phyloP scores from a whole-genome alignment of 2,797 vertebrate genomes.

The Sebastes dallii region DNA sequence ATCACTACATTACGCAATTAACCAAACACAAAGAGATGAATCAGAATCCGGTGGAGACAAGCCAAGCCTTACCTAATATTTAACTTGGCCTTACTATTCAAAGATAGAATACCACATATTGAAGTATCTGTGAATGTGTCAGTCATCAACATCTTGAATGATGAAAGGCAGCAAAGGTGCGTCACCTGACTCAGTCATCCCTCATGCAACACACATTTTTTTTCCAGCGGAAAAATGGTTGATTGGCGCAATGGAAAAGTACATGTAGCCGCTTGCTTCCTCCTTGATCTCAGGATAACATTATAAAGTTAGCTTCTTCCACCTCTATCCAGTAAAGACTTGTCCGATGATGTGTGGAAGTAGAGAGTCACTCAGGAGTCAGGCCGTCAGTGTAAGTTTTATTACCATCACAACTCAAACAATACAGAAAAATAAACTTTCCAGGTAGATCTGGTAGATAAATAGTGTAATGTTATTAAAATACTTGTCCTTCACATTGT shows the following conservation, averaged over 20 bases:
- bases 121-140: not conserved
- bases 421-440: slow-evolving; percentile 37
- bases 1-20: not conserved
- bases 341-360: not conserved
- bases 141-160: not conserved
- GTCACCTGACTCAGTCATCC: not conserved
- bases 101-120: not conserved
- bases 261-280: not conserved
- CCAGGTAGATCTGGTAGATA: slow-evolving; percentile 60
- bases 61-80: not conserved
- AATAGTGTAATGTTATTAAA: slow-evolving; percentile 55
- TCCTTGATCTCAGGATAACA: not conserved
- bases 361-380: not conserved
- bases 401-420: slow-evolving; percentile 54
- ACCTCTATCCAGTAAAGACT: not conserved
- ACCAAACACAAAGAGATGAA: not conserved
- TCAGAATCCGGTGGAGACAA: not conserved
- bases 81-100: not conserved
- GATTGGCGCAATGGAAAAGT: not conserved
- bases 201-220: not conserved
- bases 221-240: not conserved
- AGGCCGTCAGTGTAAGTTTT: slow-evolving; percentile 40
- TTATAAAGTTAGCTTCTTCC: not conserved
- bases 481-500: slow-evolving; percentile 70
- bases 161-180: not conserved